These are phyloP conservation scores for Charaxes varanes DNA, from an alignment of 1,140 invertebrate species.

Conservation along the genomic window DNA sequence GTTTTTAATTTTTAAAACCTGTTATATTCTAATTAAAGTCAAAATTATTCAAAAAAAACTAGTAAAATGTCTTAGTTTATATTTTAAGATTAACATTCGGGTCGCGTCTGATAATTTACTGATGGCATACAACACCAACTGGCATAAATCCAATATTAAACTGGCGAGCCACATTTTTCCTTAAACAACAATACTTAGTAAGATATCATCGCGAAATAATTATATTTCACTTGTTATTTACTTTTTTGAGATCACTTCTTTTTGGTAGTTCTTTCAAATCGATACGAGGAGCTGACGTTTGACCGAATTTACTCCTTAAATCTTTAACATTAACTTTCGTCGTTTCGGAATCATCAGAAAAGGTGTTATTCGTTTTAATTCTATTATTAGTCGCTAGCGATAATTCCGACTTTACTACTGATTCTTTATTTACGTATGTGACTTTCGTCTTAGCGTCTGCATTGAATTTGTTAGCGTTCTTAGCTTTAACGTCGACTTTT, in stretches of 20 bases:
- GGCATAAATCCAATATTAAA: too few species aligned
- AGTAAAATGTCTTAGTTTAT: too few species aligned
- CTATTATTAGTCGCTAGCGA: constrained; percentile 8
- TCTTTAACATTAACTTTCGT: constrained; percentile 13
- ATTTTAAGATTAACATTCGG: too few species aligned
- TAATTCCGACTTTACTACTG: constrained; percentile 8
- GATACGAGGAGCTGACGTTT: neutral
- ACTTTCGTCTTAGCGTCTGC: neutral
- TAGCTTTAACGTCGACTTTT: neutral
- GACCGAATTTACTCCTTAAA: constrained; percentile 16
- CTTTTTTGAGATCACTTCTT: constrained; percentile 2
- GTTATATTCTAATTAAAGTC: too few species aligned
- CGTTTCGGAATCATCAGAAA: neutral
- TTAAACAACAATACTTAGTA: constrained; percentile 2
- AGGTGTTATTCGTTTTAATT: constrained; percentile 5
- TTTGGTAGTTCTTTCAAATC: constrained; percentile 4
- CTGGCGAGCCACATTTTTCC: too few species aligned
- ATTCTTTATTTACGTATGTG: constrained; percentile 4
- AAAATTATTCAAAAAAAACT: too few species aligned
- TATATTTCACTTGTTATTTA: neutral
- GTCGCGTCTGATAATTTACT: too few species aligned
- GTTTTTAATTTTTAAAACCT: too few species aligned
- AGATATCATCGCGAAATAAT: too few species aligned
- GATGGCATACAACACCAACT: too few species aligned
- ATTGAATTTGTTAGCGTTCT: neutral